Percentiles rank a stretch among this genome's conserved stretches.
phyloP scores from a whole-genome alignment of 30 jellyfish, hydroid and myxozoan genomes.

The Chironex yamaguchii region DNA sequence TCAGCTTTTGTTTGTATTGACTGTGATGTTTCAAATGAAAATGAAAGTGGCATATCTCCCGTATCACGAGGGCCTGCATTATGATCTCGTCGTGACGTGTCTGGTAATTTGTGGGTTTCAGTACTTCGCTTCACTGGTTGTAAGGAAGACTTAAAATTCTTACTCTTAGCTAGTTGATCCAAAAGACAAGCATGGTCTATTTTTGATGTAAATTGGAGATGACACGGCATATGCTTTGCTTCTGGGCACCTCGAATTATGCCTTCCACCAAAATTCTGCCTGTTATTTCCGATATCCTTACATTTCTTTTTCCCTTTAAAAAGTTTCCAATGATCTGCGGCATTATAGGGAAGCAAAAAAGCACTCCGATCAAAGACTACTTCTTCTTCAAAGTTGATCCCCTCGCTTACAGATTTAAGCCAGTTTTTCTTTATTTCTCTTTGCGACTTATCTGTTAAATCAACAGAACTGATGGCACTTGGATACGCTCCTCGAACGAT shows the following conservation, averaged over 20 bases:
- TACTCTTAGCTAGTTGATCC: background rate
- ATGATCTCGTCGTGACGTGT: background rate
- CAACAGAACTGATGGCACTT: background rate
- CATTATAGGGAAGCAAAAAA: background rate
- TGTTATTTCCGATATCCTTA: no score
- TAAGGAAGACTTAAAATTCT: no score
- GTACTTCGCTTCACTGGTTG: background rate
- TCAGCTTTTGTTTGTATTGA: no score
- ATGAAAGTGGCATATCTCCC: background rate
- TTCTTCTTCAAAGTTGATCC: constrained; percentile 62
- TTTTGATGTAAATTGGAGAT: background rate
- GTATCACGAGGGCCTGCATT: background rate
- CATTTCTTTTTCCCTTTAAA: constrained; percentile 6
- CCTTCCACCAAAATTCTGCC: constrained; percentile 41
- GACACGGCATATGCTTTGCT: constrained; percentile 74
- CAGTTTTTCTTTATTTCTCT: constrained; percentile 34
- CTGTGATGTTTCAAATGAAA: background rate
- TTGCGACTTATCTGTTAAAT: constrained; percentile 57
- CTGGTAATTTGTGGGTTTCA: background rate
- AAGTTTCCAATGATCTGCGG: background rate
- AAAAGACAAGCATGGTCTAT: no score
- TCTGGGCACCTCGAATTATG: constrained; percentile 67
- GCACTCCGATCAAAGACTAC: constrained; percentile 57
- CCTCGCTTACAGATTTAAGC: constrained; percentile 54
- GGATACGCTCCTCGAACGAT: no score